phyloP scores from a whole-genome alignment of 2,797 vertebrate genomes.

The Lacerta agilis region DNA sequence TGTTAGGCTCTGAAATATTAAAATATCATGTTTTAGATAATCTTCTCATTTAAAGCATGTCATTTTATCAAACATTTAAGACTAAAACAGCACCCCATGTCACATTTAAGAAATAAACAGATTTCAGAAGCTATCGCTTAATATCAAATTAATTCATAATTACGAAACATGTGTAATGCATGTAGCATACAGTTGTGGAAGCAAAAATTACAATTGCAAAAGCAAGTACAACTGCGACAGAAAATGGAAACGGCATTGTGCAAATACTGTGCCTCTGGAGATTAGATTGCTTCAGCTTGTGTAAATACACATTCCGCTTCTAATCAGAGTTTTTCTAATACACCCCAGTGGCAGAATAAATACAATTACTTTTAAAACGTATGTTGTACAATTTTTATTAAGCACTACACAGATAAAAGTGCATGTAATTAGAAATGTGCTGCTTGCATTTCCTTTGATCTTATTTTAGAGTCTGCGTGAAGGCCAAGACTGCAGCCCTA shows the following conservation, averaged over 20 bases:
- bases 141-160: slow-evolving; percentile 12
- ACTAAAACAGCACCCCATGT: not conserved
- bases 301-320: not conserved
- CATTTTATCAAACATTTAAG: slow-evolving; percentile 34
- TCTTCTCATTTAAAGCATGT: slow-evolving; percentile 12
- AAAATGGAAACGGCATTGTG: not conserved
- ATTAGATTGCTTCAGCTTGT: not conserved
- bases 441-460: not conserved
- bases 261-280: not conserved
- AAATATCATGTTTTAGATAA: slow-evolving; percentile 26
- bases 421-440: slow-evolving; percentile 12
- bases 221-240: not conserved
- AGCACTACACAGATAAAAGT: slow-evolving; percentile 25
- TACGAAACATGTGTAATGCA: not conserved
- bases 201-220: not conserved
- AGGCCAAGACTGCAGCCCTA: not conserved
- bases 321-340: not conserved
- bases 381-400: slow-evolving; percentile 12
- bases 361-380: slow-evolving; percentile 20
- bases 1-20: slow-evolving; percentile 47
- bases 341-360: slow-evolving; percentile 28
- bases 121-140: not conserved
- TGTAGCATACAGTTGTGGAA: not conserved
- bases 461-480: not conserved
- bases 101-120: slow-evolving; percentile 22